A percentile compares a stretch with the other conserved stretches of the same genome.
Conservation (phyloP, 2,888 invertebrate genomes). For the Drosophila mimetica region DNA sequence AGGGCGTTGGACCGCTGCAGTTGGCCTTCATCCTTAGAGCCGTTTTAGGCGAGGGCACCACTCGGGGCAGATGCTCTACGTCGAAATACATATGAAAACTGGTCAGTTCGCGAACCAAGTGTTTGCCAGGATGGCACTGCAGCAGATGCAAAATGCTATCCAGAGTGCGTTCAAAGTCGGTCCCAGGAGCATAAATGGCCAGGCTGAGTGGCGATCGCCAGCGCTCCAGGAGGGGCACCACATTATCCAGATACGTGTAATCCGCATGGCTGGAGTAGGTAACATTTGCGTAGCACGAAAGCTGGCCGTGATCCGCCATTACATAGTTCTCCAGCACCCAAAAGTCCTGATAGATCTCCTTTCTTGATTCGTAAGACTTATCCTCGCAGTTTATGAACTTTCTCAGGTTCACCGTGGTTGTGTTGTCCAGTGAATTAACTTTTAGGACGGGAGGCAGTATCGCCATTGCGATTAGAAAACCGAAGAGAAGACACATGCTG, state of each 20-base stretch:
- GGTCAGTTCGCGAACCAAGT: slow-evolving; percentile 86
- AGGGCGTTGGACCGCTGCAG: slow-evolving; percentile 55
- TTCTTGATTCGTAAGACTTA: not conserved
- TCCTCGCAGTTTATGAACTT: slow-evolving; percentile 2
- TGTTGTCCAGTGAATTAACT: not conserved
- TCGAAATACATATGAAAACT: slow-evolving; percentile 88
- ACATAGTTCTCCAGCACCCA: slow-evolving; percentile 53
- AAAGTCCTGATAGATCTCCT: not conserved
- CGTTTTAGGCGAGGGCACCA: slow-evolving; percentile 50
- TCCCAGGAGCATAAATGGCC: slow-evolving; percentile 87
- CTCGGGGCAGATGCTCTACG: slow-evolving; percentile 85
- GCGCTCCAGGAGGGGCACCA: slow-evolving; percentile 86
- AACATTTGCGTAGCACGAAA: slow-evolving; percentile 33
- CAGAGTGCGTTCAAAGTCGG: slow-evolving; percentile 86
- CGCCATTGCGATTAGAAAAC: not conserved
- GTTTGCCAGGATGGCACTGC: slow-evolving; percentile 85
- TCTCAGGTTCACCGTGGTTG: not conserved
- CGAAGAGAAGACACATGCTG: not conserved
- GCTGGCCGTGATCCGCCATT: slow-evolving; percentile 28
- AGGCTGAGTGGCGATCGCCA: slow-evolving; percentile 88
- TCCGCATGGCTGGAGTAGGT: slow-evolving; percentile 59
- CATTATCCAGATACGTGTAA: slow-evolving; percentile 48
- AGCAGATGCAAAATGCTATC: slow-evolving; percentile 86
- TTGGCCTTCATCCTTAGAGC: slow-evolving; percentile 46
- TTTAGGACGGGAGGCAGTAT: not conserved